Conservation (phyloP, 2,797 vertebrate species). For the Periparus ater region DNA sequence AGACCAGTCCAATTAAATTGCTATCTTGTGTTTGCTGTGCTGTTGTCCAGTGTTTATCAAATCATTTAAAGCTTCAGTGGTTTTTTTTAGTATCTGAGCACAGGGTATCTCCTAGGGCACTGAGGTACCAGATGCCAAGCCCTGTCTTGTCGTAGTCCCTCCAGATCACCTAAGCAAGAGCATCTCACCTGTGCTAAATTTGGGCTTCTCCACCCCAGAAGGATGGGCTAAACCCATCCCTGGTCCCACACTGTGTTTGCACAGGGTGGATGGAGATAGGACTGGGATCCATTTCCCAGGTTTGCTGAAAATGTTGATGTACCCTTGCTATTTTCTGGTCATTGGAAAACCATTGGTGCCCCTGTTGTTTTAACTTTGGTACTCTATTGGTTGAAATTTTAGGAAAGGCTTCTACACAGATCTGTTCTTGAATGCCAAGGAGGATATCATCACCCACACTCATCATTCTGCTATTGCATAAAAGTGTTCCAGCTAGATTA, state of each 20-base stretch:
- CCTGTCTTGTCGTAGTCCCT: not conserved
- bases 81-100: not conserved
- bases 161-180: not conserved
- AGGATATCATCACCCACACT: not conserved
- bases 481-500: not conserved
- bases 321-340: not conserved
- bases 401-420: not conserved
- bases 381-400: not conserved
- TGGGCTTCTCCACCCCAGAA: not conserved
- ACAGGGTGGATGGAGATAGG: not conserved
- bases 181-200: not conserved
- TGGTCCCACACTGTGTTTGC: not conserved
- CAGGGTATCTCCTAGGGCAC: not conserved
- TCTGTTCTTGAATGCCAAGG: not conserved
- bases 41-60: not conserved
- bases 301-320: not conserved
- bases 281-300: not conserved
- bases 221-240: not conserved
- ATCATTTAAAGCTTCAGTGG: not conserved
- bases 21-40: not conserved
- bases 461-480: not conserved
- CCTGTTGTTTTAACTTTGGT: not conserved
- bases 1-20: not conserved
- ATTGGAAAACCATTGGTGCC: not conserved
- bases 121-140: not conserved